These are phyloP conservation scores for Bradypodion ventrale DNA, from an alignment of 2,797 vertebrate genomes.

Conservation along the genomic window DNA sequence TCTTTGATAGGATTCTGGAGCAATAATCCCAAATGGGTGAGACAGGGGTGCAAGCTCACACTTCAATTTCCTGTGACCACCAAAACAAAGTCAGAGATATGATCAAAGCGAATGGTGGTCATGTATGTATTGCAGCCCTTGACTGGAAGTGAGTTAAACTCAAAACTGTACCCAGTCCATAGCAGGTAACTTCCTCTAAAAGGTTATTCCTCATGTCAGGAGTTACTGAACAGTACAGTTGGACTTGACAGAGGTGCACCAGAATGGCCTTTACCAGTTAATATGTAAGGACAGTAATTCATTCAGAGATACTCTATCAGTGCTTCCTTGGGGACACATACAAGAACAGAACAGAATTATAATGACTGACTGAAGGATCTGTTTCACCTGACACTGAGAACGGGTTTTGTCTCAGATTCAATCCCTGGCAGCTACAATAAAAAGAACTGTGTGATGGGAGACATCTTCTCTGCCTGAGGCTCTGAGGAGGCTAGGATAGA, in stretches of 20 bases:
- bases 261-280: background rate
- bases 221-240: background rate
- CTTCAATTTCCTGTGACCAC: constrained; percentile 51
- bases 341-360: background rate
- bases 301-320: background rate
- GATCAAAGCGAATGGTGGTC: too few species aligned
- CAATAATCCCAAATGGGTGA: constrained; percentile 49
- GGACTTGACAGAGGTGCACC: background rate
- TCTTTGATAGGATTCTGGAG: constrained; percentile 65
- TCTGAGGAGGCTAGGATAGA: too few species aligned
- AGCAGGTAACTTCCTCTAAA: background rate
- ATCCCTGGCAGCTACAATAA: background rate
- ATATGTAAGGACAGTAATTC: background rate
- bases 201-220: background rate
- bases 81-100: constrained; percentile 33
- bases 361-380: background rate
- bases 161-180: background rate
- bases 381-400: background rate
- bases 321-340: background rate
- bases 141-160: background rate
- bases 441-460: too few species aligned
- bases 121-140: background rate
- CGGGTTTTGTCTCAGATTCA: background rate
- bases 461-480: too few species aligned
- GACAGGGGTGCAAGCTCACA: constrained; percentile 47